Base-by-base conservation (phyloP, 2,113 vertebrate genomes). In the Pungitius pungitius region DNA sequence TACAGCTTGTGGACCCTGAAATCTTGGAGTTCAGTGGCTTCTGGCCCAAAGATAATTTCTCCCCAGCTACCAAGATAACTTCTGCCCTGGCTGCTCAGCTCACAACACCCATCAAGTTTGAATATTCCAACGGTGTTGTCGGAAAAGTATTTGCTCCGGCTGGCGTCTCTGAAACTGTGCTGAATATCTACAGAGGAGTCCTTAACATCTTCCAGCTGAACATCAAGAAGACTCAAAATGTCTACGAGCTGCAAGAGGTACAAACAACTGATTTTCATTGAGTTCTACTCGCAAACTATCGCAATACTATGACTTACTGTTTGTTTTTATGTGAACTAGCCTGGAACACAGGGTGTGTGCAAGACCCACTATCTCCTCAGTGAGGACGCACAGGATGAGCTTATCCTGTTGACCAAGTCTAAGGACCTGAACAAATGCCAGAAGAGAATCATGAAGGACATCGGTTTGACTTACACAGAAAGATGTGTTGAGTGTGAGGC, bases 241-340 rank as follows among this genome's bases (percentile, higher is more conserved):
- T 92, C 22, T 97, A 95, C 13, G 93, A 96, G 22, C 64, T 95
- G 43, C 93, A 94, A 73, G 96, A 95, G 92, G 94, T 95, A 85
- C n/a, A 24, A 73, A 49, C 27, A 27, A 18, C 37, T 9, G 2
- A 1, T 72, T 35, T 70, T 65, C 10, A 39, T 47, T 1, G 0
- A 26, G 0, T 24, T 63, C 4, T 12, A 63, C 1, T 5, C 4
- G 22, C 17, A 47, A 73, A 77, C 52, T 9, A 1, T 3, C 1
- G 0, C 2, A 51, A 22, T 10, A 27, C 0, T 51, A 35, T 4
- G 63, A 18, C 20, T 57, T 7, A 33, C 12, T 18, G 67, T 40
- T 30, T 17, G 10, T 64, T 6, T 73, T 56, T 54, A 12, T 76
- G 17, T 71, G 47, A 47, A 70, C 18, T 64, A 97, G 96, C 77